These are phyloP conservation scores for Rhaphigaster nebulosa DNA, from an alignment of 2,888 invertebrate genomes.

Conservation along the genomic window DNA sequence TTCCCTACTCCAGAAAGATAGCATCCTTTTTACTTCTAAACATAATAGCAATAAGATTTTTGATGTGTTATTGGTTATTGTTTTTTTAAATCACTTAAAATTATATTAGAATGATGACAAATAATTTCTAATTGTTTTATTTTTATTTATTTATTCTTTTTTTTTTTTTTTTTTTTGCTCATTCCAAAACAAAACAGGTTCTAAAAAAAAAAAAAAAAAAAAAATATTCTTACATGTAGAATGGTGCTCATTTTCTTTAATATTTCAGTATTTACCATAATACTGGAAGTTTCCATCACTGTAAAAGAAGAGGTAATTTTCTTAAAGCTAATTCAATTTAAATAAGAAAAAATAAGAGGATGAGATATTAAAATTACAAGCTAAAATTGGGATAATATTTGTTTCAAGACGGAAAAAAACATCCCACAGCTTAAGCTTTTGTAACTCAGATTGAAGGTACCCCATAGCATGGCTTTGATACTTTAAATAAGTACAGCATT, in stretches of 20 bases:
- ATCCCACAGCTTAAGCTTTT: conserved; percentile 69
- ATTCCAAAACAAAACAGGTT: too few species aligned
- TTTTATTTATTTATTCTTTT: too few species aligned
- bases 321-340: neutral
- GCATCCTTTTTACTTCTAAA: too few species aligned
- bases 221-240: conserved; percentile 65
- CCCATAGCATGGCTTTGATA: conserved; percentile 60
- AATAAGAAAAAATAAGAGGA: neutral
- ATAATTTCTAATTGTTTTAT: too few species aligned
- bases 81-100: too few species aligned
- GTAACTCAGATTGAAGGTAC: conserved; percentile 65
- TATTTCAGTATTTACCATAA: conserved; percentile 68
- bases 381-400: conserved; percentile 70
- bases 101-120: too few species aligned
- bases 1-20: too few species aligned
- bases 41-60: too few species aligned
- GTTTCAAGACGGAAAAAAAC: conserved; percentile 71
- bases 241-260: conserved; percentile 69
- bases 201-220: too few species aligned
- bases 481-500: conserved; percentile 49
- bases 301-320: conserved; percentile 33
- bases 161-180: too few species aligned
- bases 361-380: conserved; percentile 54
- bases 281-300: conserved; percentile 71
- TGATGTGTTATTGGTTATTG: too few species aligned